Evolutionary conservation across 2,113 vertebrate genomes (phyloP), one percentile per base, ranked within the genome.

Genomic region (Leuciscus idus): DNA sequence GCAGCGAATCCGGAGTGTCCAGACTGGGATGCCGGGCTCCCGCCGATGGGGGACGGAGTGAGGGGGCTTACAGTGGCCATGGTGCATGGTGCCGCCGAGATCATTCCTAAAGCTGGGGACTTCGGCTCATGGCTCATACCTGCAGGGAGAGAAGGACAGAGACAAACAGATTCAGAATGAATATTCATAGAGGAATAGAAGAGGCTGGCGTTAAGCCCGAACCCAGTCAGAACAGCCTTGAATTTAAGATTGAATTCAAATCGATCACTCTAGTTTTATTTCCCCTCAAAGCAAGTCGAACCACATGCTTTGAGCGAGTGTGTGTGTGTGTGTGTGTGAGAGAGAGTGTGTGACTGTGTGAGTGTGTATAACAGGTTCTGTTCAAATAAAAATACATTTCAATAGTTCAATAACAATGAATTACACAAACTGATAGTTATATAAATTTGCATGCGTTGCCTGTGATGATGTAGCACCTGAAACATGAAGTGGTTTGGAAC

Each of bases 111-210:
- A 89, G 97, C 97, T 94, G 96, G 95, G 59, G 96, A 97, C 95
- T 97, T 97, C 94, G 97, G 96, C 93, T 99, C 97, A 98, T 98
- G 97, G 97, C 97, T 99, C 97, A 99, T 99, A 96, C 97, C 98
- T 99, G 95, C 74, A 81, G 66, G 73, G 84, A 81, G 48, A 86
- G 26, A 89, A 48, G 4, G 12, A 73, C 17, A 55, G 50, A 52
- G 52, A 55, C 55, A 57, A 57, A 8, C 52, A 21, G 17, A 21
- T 57, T 57, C 55, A 23, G 55, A n/a, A 43, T 43, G 39, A 21
- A 72, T 39, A 2, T 4, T 70, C 17, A 70, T 1, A 10, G 19
- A 39, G 66, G 8, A 26, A 61, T 12, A 7, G 19, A 21, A 57
- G 52, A 21, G 52, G 52, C 21, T 61, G 59, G 23, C 9, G 4